A percentile compares a stretch with the other conserved stretches of the same genome.
Conservation (phyloP, 2,888 invertebrate genomes). For the Danaus chrysippus region DNA sequence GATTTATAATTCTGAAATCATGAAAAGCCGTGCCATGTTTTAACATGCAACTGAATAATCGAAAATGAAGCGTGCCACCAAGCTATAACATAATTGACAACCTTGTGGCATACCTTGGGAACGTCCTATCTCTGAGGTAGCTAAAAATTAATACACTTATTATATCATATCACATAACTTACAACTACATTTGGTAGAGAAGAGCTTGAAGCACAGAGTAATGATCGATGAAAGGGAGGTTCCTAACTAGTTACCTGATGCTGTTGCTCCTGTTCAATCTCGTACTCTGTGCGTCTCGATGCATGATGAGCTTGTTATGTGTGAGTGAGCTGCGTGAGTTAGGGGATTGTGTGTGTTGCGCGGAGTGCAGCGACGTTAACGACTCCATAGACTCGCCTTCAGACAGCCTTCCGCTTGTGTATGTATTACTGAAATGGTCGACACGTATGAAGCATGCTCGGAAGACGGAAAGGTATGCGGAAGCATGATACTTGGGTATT, state of each 20-base stretch:
- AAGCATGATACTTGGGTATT: slow-evolving; percentile 52
- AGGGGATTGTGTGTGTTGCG: slow-evolving; percentile 86
- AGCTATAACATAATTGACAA: slow-evolving; percentile 63
- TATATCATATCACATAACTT: slow-evolving; percentile 20
- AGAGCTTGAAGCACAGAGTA: slow-evolving; percentile 27
- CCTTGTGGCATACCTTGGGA: slow-evolving; percentile 87
- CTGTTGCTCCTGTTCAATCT: slow-evolving; percentile 94
- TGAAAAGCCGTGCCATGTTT: slow-evolving; percentile 66
- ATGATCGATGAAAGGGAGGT: slow-evolving; percentile 4
- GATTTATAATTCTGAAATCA: slow-evolving; percentile 20
- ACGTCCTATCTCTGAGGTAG: slow-evolving; percentile 95
- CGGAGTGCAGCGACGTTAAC: slow-evolving; percentile 87
- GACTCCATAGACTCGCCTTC: slow-evolving; percentile 95
- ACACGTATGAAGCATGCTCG: slow-evolving; percentile 55
- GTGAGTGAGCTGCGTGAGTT: slow-evolving; percentile 82
- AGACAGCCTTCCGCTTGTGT: slow-evolving; percentile 86
- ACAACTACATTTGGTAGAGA: slow-evolving; percentile 20
- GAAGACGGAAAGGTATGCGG: slow-evolving; percentile 43
- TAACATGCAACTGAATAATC: slow-evolving; percentile 57
- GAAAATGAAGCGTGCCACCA: slow-evolving; percentile 68
- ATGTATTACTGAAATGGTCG: slow-evolving; percentile 82
- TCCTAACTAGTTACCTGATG: slow-evolving; percentile 84
- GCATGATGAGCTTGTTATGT: slow-evolving; percentile 80
- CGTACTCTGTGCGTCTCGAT: slow-evolving; percentile 79
- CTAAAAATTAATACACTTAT: slow-evolving; percentile 76